Evolutionary conservation across 1,140 invertebrate genomes (phyloP).

Genomic region (Mesaphorura yosii): DNA sequence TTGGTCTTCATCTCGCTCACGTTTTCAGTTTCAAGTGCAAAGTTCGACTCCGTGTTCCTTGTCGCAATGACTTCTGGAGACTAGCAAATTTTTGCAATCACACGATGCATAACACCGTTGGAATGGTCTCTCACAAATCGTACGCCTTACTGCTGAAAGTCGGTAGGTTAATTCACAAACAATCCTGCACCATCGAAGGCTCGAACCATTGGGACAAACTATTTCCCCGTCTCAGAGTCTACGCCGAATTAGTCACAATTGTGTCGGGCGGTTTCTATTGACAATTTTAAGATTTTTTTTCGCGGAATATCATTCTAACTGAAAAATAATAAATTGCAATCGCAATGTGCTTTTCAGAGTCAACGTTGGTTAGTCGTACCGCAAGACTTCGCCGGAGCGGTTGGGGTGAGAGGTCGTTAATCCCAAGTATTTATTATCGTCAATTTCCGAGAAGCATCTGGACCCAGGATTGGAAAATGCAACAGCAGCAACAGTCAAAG

Average conservation of each 20-base stretch:
- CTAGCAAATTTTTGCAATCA: background rate
- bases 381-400: background rate
- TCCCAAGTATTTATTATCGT: background rate
- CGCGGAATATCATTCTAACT: background rate
- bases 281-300: background rate
- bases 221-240: too few relatives aligned
- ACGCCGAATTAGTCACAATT: background rate
- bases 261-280: background rate
- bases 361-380: background rate
- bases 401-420: background rate
- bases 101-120: too few relatives aligned
- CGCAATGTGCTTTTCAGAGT: background rate
- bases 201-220: too few relatives aligned
- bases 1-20: conserved; percentile 14
- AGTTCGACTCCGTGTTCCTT: conserved; percentile 11
- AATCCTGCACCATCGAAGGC: background rate
- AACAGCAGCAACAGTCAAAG: background rate
- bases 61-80: conserved; percentile 6
- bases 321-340: background rate
- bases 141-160: too few relatives aligned
- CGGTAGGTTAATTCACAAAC: background rate
- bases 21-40: conserved; percentile 19
- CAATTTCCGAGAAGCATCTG: background rate
- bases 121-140: too few relatives aligned
- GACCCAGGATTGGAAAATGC: background rate